Conservation (phyloP, 1,140 invertebrate species). For the Theocolax elegans region DNA sequence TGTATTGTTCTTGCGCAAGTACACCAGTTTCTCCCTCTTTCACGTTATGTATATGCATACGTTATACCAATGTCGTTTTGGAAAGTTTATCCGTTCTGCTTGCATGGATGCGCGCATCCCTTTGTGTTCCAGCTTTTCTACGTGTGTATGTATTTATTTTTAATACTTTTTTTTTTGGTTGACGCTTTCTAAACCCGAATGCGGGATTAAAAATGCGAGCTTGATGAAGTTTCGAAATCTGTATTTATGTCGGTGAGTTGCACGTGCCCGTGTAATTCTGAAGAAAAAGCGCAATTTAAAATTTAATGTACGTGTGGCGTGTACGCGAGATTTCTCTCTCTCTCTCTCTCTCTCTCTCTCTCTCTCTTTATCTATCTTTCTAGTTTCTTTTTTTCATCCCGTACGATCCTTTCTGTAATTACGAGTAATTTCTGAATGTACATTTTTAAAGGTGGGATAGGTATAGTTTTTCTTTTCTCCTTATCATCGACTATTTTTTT, state of each 20-base stretch:
- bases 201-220: conserved; percentile 10
- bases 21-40: neutral
- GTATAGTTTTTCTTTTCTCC: no score
- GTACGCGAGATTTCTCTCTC: no score
- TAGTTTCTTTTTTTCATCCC: no score
- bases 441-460: no score
- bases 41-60: neutral
- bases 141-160: neutral
- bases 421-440: no score
- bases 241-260: neutral
- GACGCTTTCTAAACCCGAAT: neutral
- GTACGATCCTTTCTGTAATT: no score
- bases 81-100: conserved; percentile 17
- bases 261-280: neutral
- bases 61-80: conserved; percentile 9
- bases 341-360: no score
- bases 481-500: no score
- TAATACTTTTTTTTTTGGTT: no score
- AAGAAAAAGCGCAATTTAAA: conserved; percentile 5
- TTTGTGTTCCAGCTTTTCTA: neutral
- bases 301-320: neutral
- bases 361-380: no score
- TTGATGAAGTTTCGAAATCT: conserved; percentile 20
- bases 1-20: no score
- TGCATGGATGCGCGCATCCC: neutral